Evolutionary conservation across 2,113 vertebrate genomes (phyloP), one percentile per base, ranked within the genome.

Genomic region (Penelope pileata): DNA sequence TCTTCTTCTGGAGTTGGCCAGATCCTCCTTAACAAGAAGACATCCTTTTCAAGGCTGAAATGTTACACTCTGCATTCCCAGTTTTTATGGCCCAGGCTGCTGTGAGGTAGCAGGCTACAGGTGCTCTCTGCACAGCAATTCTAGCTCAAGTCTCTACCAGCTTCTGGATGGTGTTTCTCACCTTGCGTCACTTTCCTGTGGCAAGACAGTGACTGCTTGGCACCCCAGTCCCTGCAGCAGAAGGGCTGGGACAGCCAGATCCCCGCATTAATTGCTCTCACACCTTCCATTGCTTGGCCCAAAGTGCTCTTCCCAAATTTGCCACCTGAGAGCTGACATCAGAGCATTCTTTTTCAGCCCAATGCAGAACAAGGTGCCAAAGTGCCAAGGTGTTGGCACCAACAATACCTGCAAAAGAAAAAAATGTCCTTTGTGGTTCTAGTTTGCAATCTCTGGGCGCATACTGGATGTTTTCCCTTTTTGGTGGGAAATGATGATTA

Each of bases 401-500:
- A 62, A 11, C 10, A 32, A 12, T 16, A 32, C 38, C 50, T 1
- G 0, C 36, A 42, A 40, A 81, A 34, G 12, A 34, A 11, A 36
- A 72, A 10, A n/a, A 1, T 1, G 34, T 16, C 7, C 32, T 73
- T 81, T 26, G 18, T 50, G 14, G 45, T 51, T 14, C 21, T 36
- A 2, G 12, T 2, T 16, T 30, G 62, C 15, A 32, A 7, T 3
- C 23, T 34, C 26, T 24, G 30, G n/a, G 4, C 9, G 5, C 1
- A 4, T 1, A 4, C 0, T 6, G 16, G 29, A 26, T n/a, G 6
- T 23, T 40, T 24, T 13, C 2, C 8, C 9, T 7, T 15, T 48
- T 27, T 30, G 29, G 8, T n/a, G n/a, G 15, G 10, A 26, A 6
- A 36, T 12, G 18, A 9, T 19, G 9, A 4, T 19, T 81, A 47